Evolutionary conservation across 2,888 invertebrate species (phyloP), one percentile per base, ranked within the genome.

Genomic region (Morpho helenor): DNA sequence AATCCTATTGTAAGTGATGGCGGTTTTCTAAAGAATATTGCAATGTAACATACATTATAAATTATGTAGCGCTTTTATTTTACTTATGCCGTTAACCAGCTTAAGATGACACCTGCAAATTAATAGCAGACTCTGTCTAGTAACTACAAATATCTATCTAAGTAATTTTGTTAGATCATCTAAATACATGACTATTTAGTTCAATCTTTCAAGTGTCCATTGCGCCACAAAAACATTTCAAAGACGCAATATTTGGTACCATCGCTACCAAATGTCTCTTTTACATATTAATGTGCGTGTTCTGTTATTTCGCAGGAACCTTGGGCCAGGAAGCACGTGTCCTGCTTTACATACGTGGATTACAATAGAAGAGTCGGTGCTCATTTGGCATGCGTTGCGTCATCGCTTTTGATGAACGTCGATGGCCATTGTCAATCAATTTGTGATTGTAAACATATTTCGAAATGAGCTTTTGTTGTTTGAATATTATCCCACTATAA

Each of bases 321-420:
- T 66, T 67, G 64, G 60, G 53, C 66, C 74, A 75, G 79, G 78
- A 80, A 79, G 73, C 79, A 73, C 77, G 78, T 76, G 76, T 72
- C 70, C 69, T 71, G 64, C 59, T 82, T 80, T 79, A 76, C 82
- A 80, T 80, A 69, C 65, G 61, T 64, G 66, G 66, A 75, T 67
- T 74, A 80, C 76, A 80, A 80, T 78, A 65, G 65, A 63, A 59
- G 56, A 69, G 64, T 66, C 70, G 65, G 69, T 73, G 73, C 71
- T 69, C 73, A 75, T 70, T 75, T 70, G 64, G 68, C 65, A 64
- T 66, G 62, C 71, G 63, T 66, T 66, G 57, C 68, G 68, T 70
- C 71, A 68, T 48, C 22, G 48, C 54, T 50, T 66, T 59, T 63
- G 63, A 64, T 60, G 64, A 58, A 57, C 61, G 60, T 62, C 66